Conservation (phyloP, 2,888 invertebrate species). For the Biston stratarius region DNA sequence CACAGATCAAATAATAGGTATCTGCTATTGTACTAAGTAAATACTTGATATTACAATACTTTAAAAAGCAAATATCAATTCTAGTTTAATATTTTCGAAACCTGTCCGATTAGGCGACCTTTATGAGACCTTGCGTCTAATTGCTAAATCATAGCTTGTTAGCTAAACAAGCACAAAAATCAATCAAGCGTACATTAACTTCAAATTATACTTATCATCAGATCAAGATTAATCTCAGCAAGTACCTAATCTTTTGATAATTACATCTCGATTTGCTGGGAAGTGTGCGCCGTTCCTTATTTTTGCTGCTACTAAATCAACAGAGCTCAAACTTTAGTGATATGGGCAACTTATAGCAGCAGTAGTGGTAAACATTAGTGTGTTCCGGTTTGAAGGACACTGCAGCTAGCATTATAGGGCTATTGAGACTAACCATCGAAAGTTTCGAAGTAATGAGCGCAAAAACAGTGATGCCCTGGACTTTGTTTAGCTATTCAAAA, state of each 20-base stretch:
- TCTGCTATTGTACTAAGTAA: too few relatives aligned
- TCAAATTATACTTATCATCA: constrained; percentile 37
- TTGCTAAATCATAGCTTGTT: constrained; percentile 40
- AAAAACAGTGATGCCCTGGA: too few relatives aligned
- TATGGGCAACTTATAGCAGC: too few relatives aligned
- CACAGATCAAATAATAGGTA: too few relatives aligned
- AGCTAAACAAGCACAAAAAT: constrained; percentile 35
- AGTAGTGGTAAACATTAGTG: too few relatives aligned
- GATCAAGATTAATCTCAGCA: constrained; percentile 37
- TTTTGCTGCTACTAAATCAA: constrained; percentile 5
- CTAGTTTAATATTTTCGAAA: constrained; percentile 2
- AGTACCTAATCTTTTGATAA: constrained; percentile 36
- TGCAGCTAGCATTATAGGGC: too few relatives aligned
- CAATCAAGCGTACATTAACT: constrained; percentile 35
- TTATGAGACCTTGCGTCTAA: constrained; percentile 34
- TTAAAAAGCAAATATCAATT: neutral
- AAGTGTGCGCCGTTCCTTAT: constrained; percentile 27
- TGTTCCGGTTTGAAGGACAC: too few relatives aligned
- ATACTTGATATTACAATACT: too few relatives aligned
- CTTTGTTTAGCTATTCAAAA: too few relatives aligned
- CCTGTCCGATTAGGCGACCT: constrained; percentile 27
- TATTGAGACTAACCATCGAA: too few relatives aligned
- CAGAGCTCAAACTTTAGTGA: neutral
- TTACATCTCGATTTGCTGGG: constrained; percentile 41
- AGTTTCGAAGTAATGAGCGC: too few relatives aligned